These are phyloP conservation scores for Danio albolineatus DNA, from an alignment of 2,797 vertebrate genomes.

Conservation along the genomic window DNA sequence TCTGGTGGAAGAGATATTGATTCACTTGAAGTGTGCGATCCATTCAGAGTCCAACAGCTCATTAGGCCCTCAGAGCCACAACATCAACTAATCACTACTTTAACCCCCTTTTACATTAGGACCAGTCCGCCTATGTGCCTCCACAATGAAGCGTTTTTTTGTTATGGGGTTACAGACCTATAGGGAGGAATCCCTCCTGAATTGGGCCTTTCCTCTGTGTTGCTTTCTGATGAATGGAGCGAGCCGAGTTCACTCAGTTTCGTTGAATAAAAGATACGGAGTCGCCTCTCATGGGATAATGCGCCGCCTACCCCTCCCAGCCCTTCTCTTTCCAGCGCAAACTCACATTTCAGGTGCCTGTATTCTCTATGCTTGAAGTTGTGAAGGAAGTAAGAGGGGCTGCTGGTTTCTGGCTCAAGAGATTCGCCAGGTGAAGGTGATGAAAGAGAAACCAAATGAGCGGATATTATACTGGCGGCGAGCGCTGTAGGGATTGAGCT, in stretches of 20 bases:
- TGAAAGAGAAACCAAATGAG: slow-evolving; percentile 41
- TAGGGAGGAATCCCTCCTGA: slow-evolving; percentile 26
- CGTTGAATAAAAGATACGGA: slow-evolving; percentile 60
- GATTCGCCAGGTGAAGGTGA: background rate
- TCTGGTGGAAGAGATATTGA: slow-evolving; percentile 46
- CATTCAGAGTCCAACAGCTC: slow-evolving; percentile 55
- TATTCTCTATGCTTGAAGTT: slow-evolving; percentile 47
- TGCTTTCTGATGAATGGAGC: slow-evolving; percentile 48
- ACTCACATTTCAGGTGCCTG: slow-evolving; percentile 48
- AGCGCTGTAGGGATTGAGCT: slow-evolving; percentile 22
- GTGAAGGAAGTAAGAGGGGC: slow-evolving; percentile 38
- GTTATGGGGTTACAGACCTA: slow-evolving; percentile 14
- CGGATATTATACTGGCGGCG: slow-evolving; percentile 21
- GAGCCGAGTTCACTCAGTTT: slow-evolving; percentile 48
- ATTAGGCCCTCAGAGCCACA: slow-evolving; percentile 54
- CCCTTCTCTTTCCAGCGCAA: slow-evolving; percentile 11
- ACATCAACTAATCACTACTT: slow-evolving; percentile 55
- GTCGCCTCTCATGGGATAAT: slow-evolving; percentile 46
- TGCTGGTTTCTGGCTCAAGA: slow-evolving; percentile 1
- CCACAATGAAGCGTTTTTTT: slow-evolving; percentile 18
- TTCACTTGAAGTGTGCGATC: slow-evolving; percentile 56
- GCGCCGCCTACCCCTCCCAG: slow-evolving; percentile 25
- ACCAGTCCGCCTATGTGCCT: background rate
- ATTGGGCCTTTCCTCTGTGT: slow-evolving; percentile 34
- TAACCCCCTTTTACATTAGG: slow-evolving; percentile 34